phyloP scores from a whole-genome alignment of 2,113 vertebrate species.

The Camelus bactrianus region DNA sequence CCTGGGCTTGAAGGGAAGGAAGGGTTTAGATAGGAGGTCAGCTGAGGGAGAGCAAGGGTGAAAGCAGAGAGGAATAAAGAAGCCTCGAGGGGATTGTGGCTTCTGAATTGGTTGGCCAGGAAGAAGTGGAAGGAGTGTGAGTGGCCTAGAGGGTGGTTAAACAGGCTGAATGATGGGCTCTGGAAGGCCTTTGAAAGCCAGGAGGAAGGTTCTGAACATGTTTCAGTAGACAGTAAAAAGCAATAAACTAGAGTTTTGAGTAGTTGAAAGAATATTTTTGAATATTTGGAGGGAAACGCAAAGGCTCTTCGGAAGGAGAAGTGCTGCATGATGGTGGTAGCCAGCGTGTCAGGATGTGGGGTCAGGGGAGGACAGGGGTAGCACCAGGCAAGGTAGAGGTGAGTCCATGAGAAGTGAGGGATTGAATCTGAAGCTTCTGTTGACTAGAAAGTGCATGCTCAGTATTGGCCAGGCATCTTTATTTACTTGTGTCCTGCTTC shows the following conservation, averaged over 20 bases:
- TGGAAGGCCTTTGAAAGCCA: not conserved
- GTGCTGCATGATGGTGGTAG: not conserved
- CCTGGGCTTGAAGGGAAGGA: not conserved
- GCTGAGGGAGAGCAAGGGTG: not conserved
- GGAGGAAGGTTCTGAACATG: not conserved
- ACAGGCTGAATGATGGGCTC: not conserved
- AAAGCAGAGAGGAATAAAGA: not conserved
- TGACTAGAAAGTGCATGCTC: not conserved
- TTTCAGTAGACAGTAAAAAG: not conserved
- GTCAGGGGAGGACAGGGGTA: not conserved
- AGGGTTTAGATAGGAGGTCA: not conserved
- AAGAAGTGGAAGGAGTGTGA: not conserved
- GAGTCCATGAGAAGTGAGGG: not conserved
- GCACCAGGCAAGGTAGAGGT: not conserved
- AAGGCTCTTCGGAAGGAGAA: not conserved
- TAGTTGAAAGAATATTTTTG: slow-evolving; percentile 20
- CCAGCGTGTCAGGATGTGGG: not conserved
- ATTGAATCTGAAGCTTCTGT: slow-evolving; percentile 9
- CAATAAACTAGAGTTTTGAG: not conserved
- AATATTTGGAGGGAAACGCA: slow-evolving; percentile 10
- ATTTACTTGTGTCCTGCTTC: not conserved
- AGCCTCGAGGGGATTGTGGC: not conserved
- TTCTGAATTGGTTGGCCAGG: not conserved
- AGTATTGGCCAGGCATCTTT: not conserved
- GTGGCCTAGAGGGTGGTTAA: not conserved